Evolutionary conservation across 1,140 invertebrate genomes (phyloP), one percentile per base, ranked within the genome.

Genomic region (Zaprionus taronus): DNA sequence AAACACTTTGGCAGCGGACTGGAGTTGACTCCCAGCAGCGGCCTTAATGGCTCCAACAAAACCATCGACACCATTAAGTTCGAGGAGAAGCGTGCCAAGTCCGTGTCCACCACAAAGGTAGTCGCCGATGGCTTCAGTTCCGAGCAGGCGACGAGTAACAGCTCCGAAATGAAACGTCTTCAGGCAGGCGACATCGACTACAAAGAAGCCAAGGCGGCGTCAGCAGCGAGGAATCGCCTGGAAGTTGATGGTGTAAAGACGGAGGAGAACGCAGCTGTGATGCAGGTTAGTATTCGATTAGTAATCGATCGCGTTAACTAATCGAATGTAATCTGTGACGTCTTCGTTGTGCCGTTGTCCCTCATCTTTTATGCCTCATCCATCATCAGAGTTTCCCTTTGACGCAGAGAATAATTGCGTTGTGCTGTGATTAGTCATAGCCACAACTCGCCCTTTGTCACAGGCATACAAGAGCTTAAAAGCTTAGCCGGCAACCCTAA

Each of bases 91-190:
- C 95, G 95, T 80, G 94, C 95, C 81, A 96, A 96, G 31, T 96
- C 96, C 26, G 96, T 96, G 5, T 96, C 95, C 14, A 97, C 96
- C 75, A 96, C 96, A 1, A 96, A 97, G 90, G 95, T 97, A 11
- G 94, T 97, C n/a, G 96, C 96, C 49, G 97, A 97, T 86, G 96
- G 96, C 58, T 97, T 96, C 90, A 97, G 96, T 93, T 95, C 96
- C 5, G 97, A 97, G 80, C 95, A 96, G 78, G 92, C 92, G 26
- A 94, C 94, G 2, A 95, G 96, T n/a, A 97, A 97, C 89, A 95
- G 95, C 20, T 96, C 96, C 6, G 96, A 97, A 93, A 95, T 96
- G 94, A 96, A 96, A 91, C 95, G 95, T 20, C 86, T 98, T 55
- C 96, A 97, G 83, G 94, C 97, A 7, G 92, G 92, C 41, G 97